These are phyloP conservation scores for Venusia cambrica DNA, from an alignment of 2,888 invertebrate species.

Conservation along the genomic window DNA sequence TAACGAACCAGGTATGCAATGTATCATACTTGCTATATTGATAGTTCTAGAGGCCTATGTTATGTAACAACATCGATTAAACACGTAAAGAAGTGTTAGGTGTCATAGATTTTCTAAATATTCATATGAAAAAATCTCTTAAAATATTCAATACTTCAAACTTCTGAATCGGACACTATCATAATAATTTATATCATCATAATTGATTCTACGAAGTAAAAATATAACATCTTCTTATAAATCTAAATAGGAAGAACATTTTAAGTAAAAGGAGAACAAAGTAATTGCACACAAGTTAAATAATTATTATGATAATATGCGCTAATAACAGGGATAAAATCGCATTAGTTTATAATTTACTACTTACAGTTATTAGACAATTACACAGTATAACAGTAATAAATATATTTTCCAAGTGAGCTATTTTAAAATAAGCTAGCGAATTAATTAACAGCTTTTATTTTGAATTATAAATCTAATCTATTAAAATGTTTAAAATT, in stretches of 20 bases:
- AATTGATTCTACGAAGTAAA: conserved; percentile 54
- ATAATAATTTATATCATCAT: conserved; percentile 54
- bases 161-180: conserved; percentile 46
- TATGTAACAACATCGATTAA: conserved; percentile 64
- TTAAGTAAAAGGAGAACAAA: conserved; percentile 64
- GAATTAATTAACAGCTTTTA: conserved; percentile 41
- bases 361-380: conserved; percentile 18
- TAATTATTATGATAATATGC: conserved; percentile 51
- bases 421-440: conserved; percentile 43
- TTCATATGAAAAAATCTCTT: conserved; percentile 76
- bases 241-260: conserved; percentile 72
- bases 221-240: conserved; percentile 63
- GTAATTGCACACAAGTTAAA: conserved; percentile 73
- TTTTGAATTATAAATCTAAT: conserved; percentile 29
- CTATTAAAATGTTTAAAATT: conserved; percentile 31
- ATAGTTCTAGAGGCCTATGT: conserved; percentile 58
- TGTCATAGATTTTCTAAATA: conserved; percentile 59
- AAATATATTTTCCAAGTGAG: conserved; percentile 25
- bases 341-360: conserved; percentile 17
- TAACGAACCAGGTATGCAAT: conserved; percentile 57
- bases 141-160: conserved; percentile 74
- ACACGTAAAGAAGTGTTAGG: conserved; percentile 71
- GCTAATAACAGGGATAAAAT: conserved; percentile 25
- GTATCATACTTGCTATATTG: conserved; percentile 38
- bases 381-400: conserved; percentile 23